These are phyloP conservation scores for Drosophila nannoptera DNA, from an alignment of 1,140 invertebrate genomes.

Conservation along the genomic window DNA sequence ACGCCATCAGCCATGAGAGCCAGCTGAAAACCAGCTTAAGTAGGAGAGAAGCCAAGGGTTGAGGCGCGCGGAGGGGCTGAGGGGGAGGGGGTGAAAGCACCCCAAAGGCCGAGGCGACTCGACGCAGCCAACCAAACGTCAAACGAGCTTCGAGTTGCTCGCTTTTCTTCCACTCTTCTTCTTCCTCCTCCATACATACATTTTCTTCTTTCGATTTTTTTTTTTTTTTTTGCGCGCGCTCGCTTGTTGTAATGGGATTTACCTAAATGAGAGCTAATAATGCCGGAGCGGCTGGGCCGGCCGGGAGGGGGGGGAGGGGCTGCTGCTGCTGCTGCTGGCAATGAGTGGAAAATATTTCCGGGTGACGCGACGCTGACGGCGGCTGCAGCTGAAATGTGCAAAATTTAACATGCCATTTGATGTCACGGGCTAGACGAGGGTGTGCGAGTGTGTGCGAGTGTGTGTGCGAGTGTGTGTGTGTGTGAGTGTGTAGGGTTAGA, in stretches of 20 bases:
- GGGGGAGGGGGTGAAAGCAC: slow-evolving; percentile 26
- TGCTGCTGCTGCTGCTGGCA: slow-evolving; percentile 13
- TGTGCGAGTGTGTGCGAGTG: background rate
- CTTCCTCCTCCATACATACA: too few relatives aligned
- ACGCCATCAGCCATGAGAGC: too few relatives aligned
- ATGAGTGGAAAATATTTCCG: slow-evolving; percentile 72
- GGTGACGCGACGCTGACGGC: slow-evolving; percentile 37
- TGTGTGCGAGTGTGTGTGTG: background rate
- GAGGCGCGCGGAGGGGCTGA: background rate
- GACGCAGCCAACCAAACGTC: slow-evolving; percentile 71
- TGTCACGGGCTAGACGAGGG: slow-evolving; percentile 26
- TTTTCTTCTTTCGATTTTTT: background rate
- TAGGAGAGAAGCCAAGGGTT: background rate
- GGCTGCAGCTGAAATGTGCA: slow-evolving; percentile 35
- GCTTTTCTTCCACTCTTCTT: slow-evolving; percentile 9
- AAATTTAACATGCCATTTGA: slow-evolving; percentile 74
- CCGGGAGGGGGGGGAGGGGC: background rate
- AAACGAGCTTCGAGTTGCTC: slow-evolving; percentile 38
- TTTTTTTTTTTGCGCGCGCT: slow-evolving; percentile 15
- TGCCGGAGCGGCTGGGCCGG: slow-evolving; percentile 30
- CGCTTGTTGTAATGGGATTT: slow-evolving; percentile 66
- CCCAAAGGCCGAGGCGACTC: slow-evolving; percentile 33
- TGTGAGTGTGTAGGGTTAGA: background rate
- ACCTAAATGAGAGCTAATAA: slow-evolving; percentile 77
- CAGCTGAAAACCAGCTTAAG: too few relatives aligned